Evolutionary conservation across 2,888 invertebrate genomes (phyloP).

Genomic region (Caenorhabditis wallacei): DNA sequence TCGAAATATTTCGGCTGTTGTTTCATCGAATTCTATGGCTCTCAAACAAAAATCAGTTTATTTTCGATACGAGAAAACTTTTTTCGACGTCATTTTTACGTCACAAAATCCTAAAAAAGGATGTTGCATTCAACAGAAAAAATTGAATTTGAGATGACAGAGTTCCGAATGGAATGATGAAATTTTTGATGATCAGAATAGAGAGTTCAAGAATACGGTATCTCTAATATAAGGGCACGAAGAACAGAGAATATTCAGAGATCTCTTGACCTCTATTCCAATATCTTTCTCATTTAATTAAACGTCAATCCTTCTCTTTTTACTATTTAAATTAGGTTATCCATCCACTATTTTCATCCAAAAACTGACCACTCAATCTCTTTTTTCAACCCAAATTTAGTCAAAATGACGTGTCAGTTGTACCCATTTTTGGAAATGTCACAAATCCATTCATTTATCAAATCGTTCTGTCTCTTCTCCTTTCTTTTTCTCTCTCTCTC

Average conservation of each 20-base stretch:
- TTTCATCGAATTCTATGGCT: neutral
- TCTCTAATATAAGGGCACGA: no score
- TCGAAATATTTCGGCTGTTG: neutral
- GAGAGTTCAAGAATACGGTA: neutral
- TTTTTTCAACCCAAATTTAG: conserved; percentile 17
- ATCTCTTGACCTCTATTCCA: neutral
- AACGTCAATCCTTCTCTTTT: neutral
- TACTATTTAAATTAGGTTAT: neutral
- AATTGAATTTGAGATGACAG: neutral
- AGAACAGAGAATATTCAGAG: neutral
- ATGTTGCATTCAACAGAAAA: neutral
- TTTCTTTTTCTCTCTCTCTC: conserved; percentile 5
- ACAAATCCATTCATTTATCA: conserved; percentile 47
- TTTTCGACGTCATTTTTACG: conserved; percentile 16
- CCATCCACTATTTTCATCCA: neutral
- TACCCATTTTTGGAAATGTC: conserved; percentile 8
- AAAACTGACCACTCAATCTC: conserved; percentile 15
- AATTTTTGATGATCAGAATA: neutral
- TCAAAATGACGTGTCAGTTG: conserved; percentile 28
- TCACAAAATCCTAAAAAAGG: conserved; percentile 18
- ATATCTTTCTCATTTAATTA: neutral
- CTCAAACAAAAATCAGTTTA: neutral
- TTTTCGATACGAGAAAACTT: conserved; percentile 15
- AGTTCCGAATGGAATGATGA: neutral
- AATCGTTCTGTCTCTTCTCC: conserved; percentile 17